Base-by-base conservation (phyloP, 1,140 invertebrate species). In the Augochlora pura region DNA sequence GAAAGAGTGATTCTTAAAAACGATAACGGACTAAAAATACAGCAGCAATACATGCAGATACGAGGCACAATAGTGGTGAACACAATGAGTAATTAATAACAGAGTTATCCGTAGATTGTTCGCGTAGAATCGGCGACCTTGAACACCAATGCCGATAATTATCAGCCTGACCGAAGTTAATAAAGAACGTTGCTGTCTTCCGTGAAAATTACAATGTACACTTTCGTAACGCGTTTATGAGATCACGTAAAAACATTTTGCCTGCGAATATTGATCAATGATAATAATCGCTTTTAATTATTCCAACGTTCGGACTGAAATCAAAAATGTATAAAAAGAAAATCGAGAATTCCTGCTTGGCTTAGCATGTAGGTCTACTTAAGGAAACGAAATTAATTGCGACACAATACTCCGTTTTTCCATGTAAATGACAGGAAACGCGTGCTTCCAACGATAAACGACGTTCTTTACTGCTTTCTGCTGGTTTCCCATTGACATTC, bases 111-210 rank as follows among this genome's bases (percentile, higher is more conserved):
- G 23, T 25, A 46, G 64, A 66, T 46, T 46, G 42, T 66, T 66
- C 12, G 39, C 39, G 64, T 46, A 16, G 63, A 75, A 75, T 65
- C 25, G 12, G 14, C 38, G 64, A 59, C 64, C 63, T 23, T 66
- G 64, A 75, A 67, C 39, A 0, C 38, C 63, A 32, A 75, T 42
- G 21, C 38, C 23, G 65, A 67, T 75, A 67, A 67, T 67, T 23
- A 75, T 67, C 52, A 2, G 23, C 3, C 21, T 18, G 18, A 21
- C 16, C 32, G 23, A 18, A n/a, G 18, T 59, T 23, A 75, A 67
- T 75, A 67, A 46, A 59, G 12, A 57, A n/a, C 52, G 27, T 67
- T 75, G 57, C 66, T 59, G 10, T 46, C 8, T 59, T 42, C 52
- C 52, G 63, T 59, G 62, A 75, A 59, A 25, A 67, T 42, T 25